phyloP scores from a whole-genome alignment of 2,113 vertebrate genomes.

The Tiliqua scincoides region DNA sequence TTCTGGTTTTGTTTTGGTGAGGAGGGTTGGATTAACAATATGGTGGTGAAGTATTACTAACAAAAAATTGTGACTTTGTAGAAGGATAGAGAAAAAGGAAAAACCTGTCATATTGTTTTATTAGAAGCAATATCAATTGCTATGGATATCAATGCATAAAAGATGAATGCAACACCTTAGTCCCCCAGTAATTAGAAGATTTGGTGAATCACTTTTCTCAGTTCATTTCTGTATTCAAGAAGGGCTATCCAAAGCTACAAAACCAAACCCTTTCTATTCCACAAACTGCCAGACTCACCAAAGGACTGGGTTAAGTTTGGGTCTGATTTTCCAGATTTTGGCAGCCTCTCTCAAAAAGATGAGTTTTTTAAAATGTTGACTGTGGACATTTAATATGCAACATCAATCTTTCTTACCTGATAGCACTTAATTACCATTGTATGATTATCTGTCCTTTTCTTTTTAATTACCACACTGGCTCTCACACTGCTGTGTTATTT shows the following conservation, averaged over 20 bases:
- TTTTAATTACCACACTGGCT: conserved; percentile 48
- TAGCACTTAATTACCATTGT: conserved; percentile 6
- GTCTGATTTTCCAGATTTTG: neutral
- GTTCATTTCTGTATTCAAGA: neutral
- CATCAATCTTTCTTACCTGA: conserved; percentile 21
- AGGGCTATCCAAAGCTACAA: neutral
- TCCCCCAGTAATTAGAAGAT: neutral
- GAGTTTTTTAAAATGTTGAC: neutral
- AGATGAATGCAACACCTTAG: neutral
- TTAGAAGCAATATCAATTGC: neutral
- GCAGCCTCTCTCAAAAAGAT: neutral
- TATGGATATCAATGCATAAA: neutral
- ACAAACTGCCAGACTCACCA: neutral
- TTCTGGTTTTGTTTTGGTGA: no score
- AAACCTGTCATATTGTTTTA: neutral
- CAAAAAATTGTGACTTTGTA: no score
- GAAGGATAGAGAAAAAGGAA: no score
- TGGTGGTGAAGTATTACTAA: no score
- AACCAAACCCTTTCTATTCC: neutral
- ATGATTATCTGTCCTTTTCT: conserved; percentile 37
- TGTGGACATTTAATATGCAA: neutral
- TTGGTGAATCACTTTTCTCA: neutral
- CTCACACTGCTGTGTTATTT: conserved; percentile 49
- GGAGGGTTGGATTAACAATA: no score
- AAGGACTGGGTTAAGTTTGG: neutral